Conservation (phyloP, 2,797 vertebrate genomes). For the Lemur catta region DNA sequence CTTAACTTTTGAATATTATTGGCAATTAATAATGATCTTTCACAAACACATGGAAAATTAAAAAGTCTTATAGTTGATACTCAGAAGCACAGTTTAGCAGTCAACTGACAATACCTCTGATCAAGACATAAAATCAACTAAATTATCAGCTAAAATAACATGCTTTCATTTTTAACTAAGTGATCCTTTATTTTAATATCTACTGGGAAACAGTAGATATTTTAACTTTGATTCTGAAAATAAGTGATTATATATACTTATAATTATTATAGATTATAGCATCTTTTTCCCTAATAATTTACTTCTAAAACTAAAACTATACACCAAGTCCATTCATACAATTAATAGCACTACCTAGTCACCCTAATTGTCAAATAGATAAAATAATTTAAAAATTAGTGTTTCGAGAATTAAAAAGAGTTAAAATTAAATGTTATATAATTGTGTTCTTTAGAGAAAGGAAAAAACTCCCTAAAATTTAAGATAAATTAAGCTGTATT, state of each 20-base stretch:
- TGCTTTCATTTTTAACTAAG: neutral
- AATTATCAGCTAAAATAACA: neutral
- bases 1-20: conserved; percentile 25
- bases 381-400: neutral
- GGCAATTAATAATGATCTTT: conserved; percentile 9
- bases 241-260: neutral
- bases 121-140: neutral
- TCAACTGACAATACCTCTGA: neutral
- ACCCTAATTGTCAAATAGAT: neutral
- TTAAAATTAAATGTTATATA: neutral
- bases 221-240: neutral
- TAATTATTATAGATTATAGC: neutral
- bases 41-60: neutral
- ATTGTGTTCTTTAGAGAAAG: neutral
- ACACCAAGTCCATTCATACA: neutral
- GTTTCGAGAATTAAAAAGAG: neutral
- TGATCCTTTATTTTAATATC: neutral
- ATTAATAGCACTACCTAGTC: neutral
- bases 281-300: neutral
- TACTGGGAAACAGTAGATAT: neutral
- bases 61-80: neutral
- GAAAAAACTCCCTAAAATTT: neutral
- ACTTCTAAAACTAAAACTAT: neutral
- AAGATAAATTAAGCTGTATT: neutral
- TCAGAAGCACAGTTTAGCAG: neutral